Evolutionary conservation across 2,797 vertebrate species (phyloP).

Genomic region (Squalus acanthias): DNA sequence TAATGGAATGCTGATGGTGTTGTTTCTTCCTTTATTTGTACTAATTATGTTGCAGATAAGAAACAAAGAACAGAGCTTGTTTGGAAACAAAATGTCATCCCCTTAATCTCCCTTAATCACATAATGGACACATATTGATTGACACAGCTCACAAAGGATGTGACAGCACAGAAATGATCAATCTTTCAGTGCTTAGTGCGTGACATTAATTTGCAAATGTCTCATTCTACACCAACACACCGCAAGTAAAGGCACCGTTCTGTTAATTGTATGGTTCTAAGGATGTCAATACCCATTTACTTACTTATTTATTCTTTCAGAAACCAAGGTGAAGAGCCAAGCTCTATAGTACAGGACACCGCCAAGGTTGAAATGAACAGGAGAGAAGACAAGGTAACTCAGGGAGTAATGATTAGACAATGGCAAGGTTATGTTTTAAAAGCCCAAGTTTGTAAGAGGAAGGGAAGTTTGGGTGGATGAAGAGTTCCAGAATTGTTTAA

Average conservation of each 20-base stretch:
- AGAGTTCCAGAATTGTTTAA: not conserved
- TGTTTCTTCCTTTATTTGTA: not conserved
- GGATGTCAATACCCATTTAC: not conserved
- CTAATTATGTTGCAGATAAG: not conserved
- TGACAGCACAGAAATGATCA: not conserved
- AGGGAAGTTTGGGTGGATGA: too few species aligned
- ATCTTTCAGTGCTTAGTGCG: not conserved
- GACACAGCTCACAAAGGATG: constrained; percentile 16
- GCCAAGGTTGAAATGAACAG: not conserved
- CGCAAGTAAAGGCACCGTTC: not conserved
- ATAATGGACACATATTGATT: constrained; percentile 1
- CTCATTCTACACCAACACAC: not conserved
- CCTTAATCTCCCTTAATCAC: constrained; percentile 18
- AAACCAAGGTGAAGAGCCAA: not conserved
- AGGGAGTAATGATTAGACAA: not conserved
- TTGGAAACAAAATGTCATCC: constrained; percentile 21
- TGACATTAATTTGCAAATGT: constrained; percentile 15
- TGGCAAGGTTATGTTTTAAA: not conserved
- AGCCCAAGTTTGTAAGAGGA: not conserved
- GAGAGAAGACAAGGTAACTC: not conserved
- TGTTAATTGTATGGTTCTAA: not conserved
- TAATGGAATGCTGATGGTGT: not conserved
- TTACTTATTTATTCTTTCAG: not conserved
- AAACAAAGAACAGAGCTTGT: constrained; percentile 1
- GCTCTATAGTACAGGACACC: not conserved